Conservation (phyloP, 2,797 vertebrate genomes). For the Falco concolor region DNA sequence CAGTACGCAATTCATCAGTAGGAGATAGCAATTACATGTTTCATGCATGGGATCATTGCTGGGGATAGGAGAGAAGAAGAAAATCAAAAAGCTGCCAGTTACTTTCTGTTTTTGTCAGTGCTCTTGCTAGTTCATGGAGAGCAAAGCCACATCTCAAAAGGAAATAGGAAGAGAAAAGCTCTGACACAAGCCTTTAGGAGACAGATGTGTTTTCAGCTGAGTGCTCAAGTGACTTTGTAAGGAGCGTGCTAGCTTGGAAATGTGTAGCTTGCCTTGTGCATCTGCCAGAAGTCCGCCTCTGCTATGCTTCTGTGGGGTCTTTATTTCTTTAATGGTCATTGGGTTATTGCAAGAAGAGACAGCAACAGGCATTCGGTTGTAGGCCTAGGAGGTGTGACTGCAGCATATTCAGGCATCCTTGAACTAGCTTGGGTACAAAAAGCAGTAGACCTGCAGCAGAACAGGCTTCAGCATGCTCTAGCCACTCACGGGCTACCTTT, state of each 20-base stretch:
- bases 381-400: background rate
- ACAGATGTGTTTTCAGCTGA: background rate
- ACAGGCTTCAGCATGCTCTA: background rate
- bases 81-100: background rate
- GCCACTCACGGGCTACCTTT: background rate
- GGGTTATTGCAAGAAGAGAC: fast-evolving
- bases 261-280: background rate
- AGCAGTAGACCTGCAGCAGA: background rate
- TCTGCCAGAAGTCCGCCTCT: background rate
- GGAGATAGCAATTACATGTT: background rate
- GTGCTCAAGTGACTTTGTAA: background rate
- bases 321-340: background rate
- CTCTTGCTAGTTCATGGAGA: background rate
- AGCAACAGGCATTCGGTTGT: background rate
- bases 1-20: background rate
- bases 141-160: background rate
- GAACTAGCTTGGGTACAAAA: background rate
- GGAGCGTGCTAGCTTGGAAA: background rate
- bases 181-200: background rate
- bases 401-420: background rate
- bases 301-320: background rate
- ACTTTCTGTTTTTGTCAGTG: background rate
- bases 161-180: background rate
- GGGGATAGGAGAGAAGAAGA: background rate
- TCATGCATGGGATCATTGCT: background rate